Evolutionary conservation across 1,140 invertebrate species (phyloP), one percentile per base, ranked within the genome.

Genomic region (Camponotus vicinus): DNA sequence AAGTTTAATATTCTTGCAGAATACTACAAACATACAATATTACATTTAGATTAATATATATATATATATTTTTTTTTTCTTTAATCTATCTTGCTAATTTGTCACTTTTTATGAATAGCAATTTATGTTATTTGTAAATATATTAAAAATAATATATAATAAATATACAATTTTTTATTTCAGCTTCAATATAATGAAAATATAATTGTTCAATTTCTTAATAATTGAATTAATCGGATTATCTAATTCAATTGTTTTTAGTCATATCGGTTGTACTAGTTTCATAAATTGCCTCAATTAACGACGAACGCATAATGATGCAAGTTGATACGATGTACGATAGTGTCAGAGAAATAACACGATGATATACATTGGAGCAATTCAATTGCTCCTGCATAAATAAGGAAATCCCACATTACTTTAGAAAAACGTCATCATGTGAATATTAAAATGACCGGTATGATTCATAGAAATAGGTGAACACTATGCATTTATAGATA

Each of bases 301-400:
- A 42, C 11, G 52, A 15, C 27, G n/a, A 18, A 52, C 42, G 27
- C 15, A 34, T 8, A 75, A 27, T 75, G 59, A 75, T 37, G 40
- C 21, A 13, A n/a, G 21, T 49, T 21, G 59, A 59, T 27, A 32
- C 34, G 79, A 45, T 21, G 18, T n/a, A 9, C n/a, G 64, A 80
- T 13, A 73, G 75, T 75, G 13, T 27, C 37, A 11, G 11, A 27
- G 32, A 73, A 83, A 75, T 61, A 75, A 55, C 69, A 21, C 40
- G 55, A 63, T 83, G 69, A 83, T 49, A 83, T 49, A 34, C 69
- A 75, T 73, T 13, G 7, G 3, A 0, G 15, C 37, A 21, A 8
- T 37, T 83, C 37, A 82, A 73, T 73, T 82, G 64, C 27, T 32
- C 5, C 11, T 45, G 52, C 52, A 45, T 37, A 61, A 73, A 49